A percentile compares a stretch with the other conserved stretches of the same genome.
phyloP scores from a whole-genome alignment of 1,140 invertebrate genomes.

The Macrosteles quadrilineatus region DNA sequence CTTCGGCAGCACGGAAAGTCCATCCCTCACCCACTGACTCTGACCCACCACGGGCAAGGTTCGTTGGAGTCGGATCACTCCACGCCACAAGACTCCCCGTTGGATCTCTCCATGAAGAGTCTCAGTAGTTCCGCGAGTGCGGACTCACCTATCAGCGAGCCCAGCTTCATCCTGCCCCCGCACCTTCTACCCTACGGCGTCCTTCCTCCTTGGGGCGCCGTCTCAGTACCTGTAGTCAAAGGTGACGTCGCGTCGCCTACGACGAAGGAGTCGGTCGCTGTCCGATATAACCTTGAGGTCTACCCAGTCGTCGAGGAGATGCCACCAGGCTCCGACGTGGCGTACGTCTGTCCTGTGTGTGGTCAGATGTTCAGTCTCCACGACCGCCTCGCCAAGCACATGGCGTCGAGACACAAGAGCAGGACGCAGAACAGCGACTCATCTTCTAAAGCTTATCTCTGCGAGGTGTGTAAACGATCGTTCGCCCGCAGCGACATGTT shows the following conservation, averaged over 20 bases:
- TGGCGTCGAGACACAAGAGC: slow-evolving; percentile 89
- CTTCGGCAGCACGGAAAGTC: slow-evolving; percentile 35
- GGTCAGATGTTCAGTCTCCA: slow-evolving; percentile 95
- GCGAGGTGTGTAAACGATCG: slow-evolving; percentile 90
- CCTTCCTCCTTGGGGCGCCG: slow-evolving; percentile 56
- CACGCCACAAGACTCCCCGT: slow-evolving; percentile 75
- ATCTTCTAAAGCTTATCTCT: slow-evolving; percentile 84
- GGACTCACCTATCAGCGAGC: slow-evolving; percentile 34
- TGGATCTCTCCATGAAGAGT: slow-evolving; percentile 78
- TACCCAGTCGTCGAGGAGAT: slow-evolving; percentile 82
- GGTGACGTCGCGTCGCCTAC: slow-evolving; percentile 76
- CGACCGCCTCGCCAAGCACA: slow-evolving; percentile 94
- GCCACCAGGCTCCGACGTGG: slow-evolving; percentile 76
- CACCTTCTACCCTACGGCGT: slow-evolving; percentile 58
- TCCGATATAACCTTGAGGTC: slow-evolving; percentile 74
- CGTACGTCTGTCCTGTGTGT: slow-evolving; percentile 88
- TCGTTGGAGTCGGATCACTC: slow-evolving; percentile 52
- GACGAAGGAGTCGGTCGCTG: slow-evolving; percentile 74
- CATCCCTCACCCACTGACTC: slow-evolving; percentile 43
- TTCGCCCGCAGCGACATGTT: slow-evolving; percentile 98
- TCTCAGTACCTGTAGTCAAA: slow-evolving; percentile 68
- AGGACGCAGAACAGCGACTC: slow-evolving; percentile 54
- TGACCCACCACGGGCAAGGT: slow-evolving; percentile 37
- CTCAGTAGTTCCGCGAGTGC: slow-evolving; percentile 47
- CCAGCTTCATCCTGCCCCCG: slow-evolving; percentile 34